Conservation (phyloP, 2,797 vertebrate species). For the Acanthurus lineatus region DNA sequence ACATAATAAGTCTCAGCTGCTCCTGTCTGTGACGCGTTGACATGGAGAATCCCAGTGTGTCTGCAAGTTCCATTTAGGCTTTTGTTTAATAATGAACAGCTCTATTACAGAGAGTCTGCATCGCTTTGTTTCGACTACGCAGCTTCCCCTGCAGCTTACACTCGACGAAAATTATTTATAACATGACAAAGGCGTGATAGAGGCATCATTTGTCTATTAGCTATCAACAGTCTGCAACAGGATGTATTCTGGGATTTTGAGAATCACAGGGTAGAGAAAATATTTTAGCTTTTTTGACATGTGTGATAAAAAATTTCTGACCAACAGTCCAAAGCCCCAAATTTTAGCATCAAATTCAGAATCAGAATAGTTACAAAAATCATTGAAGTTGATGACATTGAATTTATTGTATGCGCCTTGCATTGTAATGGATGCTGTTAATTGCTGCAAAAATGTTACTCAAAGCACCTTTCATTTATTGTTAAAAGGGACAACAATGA, state of each 20-base stretch:
- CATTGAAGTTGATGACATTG: no score
- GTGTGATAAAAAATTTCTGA: background rate
- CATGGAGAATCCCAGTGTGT: constrained; percentile 20
- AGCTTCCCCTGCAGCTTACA: constrained; percentile 46
- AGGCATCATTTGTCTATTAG: constrained; percentile 16
- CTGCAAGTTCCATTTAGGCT: constrained; percentile 50
- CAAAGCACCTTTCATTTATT: no score
- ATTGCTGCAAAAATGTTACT: no score
- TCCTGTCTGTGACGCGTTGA: constrained; percentile 15
- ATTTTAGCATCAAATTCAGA: no score
- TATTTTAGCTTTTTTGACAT: constrained; percentile 1
- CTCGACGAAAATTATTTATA: constrained; percentile 34
- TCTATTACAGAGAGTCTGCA: constrained; percentile 41
- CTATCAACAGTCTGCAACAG: background rate
- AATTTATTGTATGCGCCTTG: no score
- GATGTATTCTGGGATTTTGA: background rate
- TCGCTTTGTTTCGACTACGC: constrained; percentile 47
- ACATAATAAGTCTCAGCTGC: constrained; percentile 3
- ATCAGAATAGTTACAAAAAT: no score
- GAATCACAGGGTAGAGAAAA: background rate
- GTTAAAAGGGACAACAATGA: no score
- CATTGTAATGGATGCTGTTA: no score
- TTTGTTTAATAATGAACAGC: constrained; percentile 64
- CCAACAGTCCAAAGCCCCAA: no score
- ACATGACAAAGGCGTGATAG: constrained; percentile 37